phyloP scores from a whole-genome alignment of 2,797 vertebrate species.

The Mus caroli region DNA sequence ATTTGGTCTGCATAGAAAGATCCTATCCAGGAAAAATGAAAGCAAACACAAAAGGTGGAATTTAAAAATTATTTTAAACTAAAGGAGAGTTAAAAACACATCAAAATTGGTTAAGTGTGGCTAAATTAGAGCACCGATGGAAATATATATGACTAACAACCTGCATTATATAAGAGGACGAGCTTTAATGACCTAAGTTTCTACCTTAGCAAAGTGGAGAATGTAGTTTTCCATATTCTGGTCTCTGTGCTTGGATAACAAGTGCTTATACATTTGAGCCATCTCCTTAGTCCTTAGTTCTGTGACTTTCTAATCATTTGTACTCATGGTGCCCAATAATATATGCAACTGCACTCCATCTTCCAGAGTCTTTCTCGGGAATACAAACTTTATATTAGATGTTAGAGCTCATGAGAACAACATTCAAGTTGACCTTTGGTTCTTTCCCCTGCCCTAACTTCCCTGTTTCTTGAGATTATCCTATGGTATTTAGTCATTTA shows the following conservation, averaged over 20 bases:
- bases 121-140: not conserved
- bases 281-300: not conserved
- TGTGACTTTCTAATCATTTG: not conserved
- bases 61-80: not conserved
- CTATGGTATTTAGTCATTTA: not conserved
- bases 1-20: not conserved
- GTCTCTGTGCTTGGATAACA: not conserved
- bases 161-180: not conserved
- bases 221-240: not conserved
- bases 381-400: not conserved
- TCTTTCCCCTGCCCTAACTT: not conserved
- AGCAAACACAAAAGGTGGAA: not conserved
- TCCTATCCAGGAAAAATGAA: not conserved
- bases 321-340: not conserved
- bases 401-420: not conserved
- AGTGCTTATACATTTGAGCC: not conserved
- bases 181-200: not conserved
- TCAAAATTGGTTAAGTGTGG: not conserved
- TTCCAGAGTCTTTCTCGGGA: not conserved
- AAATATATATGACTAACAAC: not conserved
- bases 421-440: not conserved
- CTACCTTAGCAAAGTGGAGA: not conserved
- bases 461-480: not conserved
- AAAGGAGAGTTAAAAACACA: slow-evolving; percentile 25
- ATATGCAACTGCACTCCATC: not conserved